Conservation (phyloP, 1,140 invertebrate genomes). For the Myzus persicae region DNA sequence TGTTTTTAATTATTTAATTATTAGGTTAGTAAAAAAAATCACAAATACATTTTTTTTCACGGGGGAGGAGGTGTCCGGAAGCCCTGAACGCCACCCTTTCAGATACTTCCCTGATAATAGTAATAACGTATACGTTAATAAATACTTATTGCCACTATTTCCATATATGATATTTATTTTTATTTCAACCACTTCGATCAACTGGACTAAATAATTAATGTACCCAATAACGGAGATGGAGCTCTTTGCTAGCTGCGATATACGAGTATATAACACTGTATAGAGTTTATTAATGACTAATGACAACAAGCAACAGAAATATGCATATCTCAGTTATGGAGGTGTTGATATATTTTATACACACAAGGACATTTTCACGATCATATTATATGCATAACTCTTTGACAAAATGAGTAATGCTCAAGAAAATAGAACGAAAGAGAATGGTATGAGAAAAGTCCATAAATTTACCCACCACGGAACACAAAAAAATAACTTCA, state of each 20-base stretch:
- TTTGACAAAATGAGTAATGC: neutral
- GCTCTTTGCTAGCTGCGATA: too few relatives aligned
- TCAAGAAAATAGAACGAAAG: neutral
- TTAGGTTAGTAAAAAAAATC: too few relatives aligned
- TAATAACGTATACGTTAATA: neutral
- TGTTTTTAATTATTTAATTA: too few relatives aligned
- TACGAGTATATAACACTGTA: neutral
- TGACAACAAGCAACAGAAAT: too few relatives aligned
- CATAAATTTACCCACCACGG: neutral
- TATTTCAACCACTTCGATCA: neutral
- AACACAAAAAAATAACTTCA: neutral
- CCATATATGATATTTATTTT: neutral
- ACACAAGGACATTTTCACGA: neutral
- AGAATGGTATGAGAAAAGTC: neutral
- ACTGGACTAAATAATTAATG: neutral
- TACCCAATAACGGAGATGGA: too few relatives aligned
- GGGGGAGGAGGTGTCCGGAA: too few relatives aligned
- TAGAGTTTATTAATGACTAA: neutral
- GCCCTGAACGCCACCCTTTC: too few relatives aligned
- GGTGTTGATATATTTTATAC: neutral
- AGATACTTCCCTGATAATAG: too few relatives aligned
- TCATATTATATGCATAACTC: constrained; percentile 14
- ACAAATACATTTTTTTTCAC: too few relatives aligned
- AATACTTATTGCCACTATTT: neutral
- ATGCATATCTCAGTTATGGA: neutral